These are phyloP conservation scores for Cuniculus paca DNA, from an alignment of 2,797 vertebrate genomes.

Conservation along the genomic window DNA sequence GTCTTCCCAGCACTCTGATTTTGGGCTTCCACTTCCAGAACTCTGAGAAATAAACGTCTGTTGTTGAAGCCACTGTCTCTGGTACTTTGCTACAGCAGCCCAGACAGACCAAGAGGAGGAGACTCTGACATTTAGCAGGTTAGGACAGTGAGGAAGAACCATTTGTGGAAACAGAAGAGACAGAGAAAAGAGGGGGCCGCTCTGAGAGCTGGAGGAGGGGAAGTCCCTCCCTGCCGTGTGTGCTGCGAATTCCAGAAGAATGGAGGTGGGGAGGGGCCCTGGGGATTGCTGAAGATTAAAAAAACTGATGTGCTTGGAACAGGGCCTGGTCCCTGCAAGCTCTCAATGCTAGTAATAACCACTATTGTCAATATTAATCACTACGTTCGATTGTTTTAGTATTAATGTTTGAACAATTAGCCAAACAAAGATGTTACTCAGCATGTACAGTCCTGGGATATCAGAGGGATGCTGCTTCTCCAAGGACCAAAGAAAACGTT, in stretches of 20 bases:
- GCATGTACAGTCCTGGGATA: not conserved
- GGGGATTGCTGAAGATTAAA: not conserved
- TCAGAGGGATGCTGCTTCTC: not conserved
- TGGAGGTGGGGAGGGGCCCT: not conserved
- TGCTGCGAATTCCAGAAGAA: not conserved
- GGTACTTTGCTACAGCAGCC: not conserved
- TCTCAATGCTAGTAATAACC: not conserved
- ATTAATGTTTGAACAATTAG: not conserved
- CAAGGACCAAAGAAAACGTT: not conserved
- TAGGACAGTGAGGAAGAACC: not conserved
- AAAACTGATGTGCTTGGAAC: accelerated
- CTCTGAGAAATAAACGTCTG: not conserved
- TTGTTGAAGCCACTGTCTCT: not conserved
- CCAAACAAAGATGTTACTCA: not conserved
- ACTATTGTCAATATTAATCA: not conserved
- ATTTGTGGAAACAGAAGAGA: not conserved
- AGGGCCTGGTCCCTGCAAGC: not conserved
- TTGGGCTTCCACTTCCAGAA: not conserved
- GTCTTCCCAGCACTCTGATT: not conserved
- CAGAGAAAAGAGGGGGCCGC: not conserved
- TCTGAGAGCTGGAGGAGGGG: not conserved
- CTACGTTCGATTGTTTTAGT: not conserved
- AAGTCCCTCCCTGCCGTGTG: accelerated
- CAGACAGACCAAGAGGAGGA: not conserved
- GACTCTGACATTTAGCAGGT: not conserved